These are phyloP conservation scores for Alexandromys fortis DNA, from an alignment of 2,113 vertebrate genomes.

Conservation along the genomic window DNA sequence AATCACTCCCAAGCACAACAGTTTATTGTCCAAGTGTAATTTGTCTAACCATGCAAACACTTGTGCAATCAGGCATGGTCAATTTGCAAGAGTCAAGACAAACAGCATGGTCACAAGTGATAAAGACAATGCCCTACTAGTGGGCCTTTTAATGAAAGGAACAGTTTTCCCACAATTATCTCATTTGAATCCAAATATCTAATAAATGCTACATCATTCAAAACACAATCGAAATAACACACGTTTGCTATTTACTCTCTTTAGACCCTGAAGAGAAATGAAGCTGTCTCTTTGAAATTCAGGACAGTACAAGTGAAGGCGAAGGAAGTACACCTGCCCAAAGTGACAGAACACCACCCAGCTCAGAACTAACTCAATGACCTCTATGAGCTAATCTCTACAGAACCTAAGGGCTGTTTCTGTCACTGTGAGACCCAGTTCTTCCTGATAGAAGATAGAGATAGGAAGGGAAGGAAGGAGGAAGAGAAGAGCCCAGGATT, in stretches of 20 bases:
- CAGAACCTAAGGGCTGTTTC: background rate
- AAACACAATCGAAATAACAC: conserved; percentile 50
- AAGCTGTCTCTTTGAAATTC: conserved; percentile 25
- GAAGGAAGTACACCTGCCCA: background rate
- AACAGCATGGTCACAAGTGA: conserved; percentile 71
- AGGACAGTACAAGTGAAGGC: conserved; percentile 13
- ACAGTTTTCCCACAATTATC: conserved; percentile 69
- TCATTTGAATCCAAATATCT: conserved; percentile 53
- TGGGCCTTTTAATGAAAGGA: conserved; percentile 66
- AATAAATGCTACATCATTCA: conserved; percentile 15
- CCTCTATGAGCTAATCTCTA: background rate
- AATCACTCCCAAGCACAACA: conserved; percentile 80
- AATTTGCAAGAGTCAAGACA: conserved; percentile 77
- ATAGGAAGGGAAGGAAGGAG: too few relatives aligned
- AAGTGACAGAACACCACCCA: background rate
- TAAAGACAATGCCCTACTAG: conserved; percentile 65
- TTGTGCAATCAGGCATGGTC: conserved; percentile 78
- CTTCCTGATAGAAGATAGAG: background rate
- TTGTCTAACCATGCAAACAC: conserved; percentile 81
- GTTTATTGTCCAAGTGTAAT: conserved; percentile 82
- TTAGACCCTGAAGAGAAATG: background rate
- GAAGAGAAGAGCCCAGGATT: background rate
- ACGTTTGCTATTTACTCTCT: conserved; percentile 53
- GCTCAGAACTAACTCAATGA: background rate
- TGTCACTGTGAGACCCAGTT: background rate